Conservation (phyloP, 2,888 invertebrate genomes). For the Aplocera efformata region DNA sequence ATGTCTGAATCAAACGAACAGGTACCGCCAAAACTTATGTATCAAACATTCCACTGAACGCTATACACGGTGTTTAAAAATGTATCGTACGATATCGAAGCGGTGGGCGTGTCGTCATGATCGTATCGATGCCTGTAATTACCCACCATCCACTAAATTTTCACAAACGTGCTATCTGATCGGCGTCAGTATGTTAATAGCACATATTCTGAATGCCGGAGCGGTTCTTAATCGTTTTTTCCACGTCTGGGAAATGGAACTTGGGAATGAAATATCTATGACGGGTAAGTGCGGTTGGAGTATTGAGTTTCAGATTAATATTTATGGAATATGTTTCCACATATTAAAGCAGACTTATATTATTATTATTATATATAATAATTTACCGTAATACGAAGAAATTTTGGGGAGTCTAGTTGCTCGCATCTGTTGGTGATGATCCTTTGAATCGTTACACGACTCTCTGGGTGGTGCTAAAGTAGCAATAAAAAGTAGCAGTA, state of each 20-base stretch:
- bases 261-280: slow-evolving; percentile 14
- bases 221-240: slow-evolving; percentile 53
- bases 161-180: slow-evolving; percentile 71
- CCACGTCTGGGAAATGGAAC: slow-evolving; percentile 20
- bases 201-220: slow-evolving; percentile 62
- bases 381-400: too few relatives aligned
- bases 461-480: too few relatives aligned
- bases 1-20: slow-evolving; percentile 3
- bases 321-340: background rate
- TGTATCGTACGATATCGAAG: slow-evolving; percentile 38
- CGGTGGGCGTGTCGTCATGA: slow-evolving; percentile 58
- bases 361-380: too few relatives aligned
- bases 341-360: slow-evolving; percentile 3
- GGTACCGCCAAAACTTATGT: slow-evolving; percentile 14
- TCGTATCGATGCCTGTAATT: slow-evolving; percentile 64
- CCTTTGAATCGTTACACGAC: too few relatives aligned
- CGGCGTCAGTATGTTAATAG: slow-evolving; percentile 65
- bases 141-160: slow-evolving; percentile 70
- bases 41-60: slow-evolving; percentile 21
- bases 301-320: background rate
- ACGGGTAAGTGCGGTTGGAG: slow-evolving; percentile 2
- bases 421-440: too few relatives aligned
- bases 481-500: too few relatives aligned
- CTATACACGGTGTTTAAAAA: slow-evolving; percentile 36
- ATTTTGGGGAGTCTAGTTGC: too few relatives aligned